These are phyloP conservation scores for Heliopora coerulea DNA, from an alignment of 92 coral and sea anemone species.

Conservation along the genomic window DNA sequence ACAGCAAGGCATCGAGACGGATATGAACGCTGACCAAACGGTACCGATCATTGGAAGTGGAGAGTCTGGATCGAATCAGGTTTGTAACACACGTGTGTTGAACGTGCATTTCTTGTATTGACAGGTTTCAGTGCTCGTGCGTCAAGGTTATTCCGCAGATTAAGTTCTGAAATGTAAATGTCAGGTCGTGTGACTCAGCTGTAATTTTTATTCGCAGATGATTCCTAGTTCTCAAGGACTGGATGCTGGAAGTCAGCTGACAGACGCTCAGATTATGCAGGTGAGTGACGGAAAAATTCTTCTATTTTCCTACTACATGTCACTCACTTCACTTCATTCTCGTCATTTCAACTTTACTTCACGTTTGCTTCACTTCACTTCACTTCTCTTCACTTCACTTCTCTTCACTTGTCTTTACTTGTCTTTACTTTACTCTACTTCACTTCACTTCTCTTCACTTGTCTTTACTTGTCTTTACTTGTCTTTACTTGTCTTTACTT, in stretches of 20 bases:
- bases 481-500: background rate
- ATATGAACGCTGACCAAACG: constrained; percentile 39
- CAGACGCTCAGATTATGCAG: constrained; percentile 63
- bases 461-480: background rate
- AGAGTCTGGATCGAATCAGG: constrained; percentile 15
- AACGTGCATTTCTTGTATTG: too few relatives aligned
- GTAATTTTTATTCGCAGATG: background rate
- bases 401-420: background rate
- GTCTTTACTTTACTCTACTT: background rate
- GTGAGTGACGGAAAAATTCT: background rate
- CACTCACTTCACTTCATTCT: background rate
- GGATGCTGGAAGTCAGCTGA: constrained; percentile 49
- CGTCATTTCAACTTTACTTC: background rate
- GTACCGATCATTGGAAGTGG: constrained; percentile 22
- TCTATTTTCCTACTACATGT: background rate
- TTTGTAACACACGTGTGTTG: too few relatives aligned
- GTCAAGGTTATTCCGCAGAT: too few relatives aligned
- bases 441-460: background rate
- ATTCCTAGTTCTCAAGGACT: constrained; percentile 25
- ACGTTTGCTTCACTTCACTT: background rate
- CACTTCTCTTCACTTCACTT: background rate
- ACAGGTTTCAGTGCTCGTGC: too few relatives aligned
- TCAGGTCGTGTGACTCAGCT: background rate
- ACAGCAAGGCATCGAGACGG: constrained; percentile 34
- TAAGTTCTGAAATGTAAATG: background rate